Percentiles rank a stretch among this genome's conserved stretches.
phyloP scores from a whole-genome alignment of 2,797 vertebrate genomes.

The Sitta carolinensis region DNA sequence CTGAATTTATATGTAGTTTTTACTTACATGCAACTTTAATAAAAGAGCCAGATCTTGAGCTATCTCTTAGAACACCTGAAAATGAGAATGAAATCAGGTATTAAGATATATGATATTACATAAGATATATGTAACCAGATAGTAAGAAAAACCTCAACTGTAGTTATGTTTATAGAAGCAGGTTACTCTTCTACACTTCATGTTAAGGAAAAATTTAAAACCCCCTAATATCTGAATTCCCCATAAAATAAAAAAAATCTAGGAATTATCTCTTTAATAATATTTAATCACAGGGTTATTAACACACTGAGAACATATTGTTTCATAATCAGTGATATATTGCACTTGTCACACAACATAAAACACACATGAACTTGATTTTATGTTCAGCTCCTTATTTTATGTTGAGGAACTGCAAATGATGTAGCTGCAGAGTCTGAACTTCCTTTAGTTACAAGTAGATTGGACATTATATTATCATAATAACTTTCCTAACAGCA shows the following conservation, averaged over 20 bases:
- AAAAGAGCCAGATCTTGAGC: constrained; percentile 78
- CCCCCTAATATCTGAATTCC: neutral
- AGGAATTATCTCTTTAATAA: neutral
- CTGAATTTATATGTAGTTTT: neutral
- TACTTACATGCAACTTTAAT: constrained; percentile 84
- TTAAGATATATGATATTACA: neutral
- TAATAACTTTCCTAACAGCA: neutral
- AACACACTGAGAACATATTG: neutral
- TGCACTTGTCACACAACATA: neutral
- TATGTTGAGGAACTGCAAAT: neutral
- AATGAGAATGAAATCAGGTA: constrained; percentile 22
- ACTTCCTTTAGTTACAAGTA: neutral
- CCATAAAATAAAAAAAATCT: neutral
- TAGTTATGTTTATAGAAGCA: neutral
- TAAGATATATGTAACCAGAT: neutral
- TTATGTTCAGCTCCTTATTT: neutral
- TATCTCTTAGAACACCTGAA: constrained; percentile 79
- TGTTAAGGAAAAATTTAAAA: fast-evolving
- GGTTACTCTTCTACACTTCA: neutral
- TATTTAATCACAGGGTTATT: neutral
- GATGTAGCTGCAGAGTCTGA: neutral
- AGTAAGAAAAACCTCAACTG: neutral
- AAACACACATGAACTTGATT: neutral
- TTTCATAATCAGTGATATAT: neutral
- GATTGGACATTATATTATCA: neutral